phyloP scores from a whole-genome alignment of 2,113 vertebrate genomes.

The Myotis brandtii region DNA sequence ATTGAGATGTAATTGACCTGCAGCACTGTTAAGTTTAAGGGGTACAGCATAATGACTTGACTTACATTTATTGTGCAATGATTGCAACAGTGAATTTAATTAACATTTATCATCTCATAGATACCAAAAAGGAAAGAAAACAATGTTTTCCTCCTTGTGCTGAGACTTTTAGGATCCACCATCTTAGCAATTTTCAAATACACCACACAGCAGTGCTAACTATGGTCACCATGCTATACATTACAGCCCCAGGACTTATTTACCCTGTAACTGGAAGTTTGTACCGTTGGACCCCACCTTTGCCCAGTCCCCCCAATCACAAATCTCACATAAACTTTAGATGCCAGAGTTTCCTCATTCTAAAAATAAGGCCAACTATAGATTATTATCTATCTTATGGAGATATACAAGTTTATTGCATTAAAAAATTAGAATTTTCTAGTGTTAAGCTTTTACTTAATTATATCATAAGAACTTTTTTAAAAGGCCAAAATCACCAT shows the following conservation, averaged over 20 bases:
- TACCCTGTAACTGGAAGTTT: neutral
- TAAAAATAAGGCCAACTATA: neutral
- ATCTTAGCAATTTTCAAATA: neutral
- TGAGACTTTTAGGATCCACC: neutral
- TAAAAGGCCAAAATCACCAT: neutral
- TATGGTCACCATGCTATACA: neutral
- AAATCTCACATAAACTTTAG: too few relatives aligned
- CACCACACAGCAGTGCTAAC: neutral
- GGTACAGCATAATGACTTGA: neutral
- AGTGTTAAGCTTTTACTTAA: conserved; percentile 8
- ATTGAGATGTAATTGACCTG: neutral
- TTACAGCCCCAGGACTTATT: neutral
- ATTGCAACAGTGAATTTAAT: neutral
- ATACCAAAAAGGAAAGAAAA: neutral
- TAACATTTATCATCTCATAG: neutral
- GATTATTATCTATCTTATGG: neutral
- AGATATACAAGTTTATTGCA: neutral
- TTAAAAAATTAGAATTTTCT: conserved; percentile 18
- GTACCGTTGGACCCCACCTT: neutral
- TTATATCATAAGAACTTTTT: neutral
- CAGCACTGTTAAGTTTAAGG: neutral
- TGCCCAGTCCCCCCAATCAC: neutral
- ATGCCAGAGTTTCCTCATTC: neutral
- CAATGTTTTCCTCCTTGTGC: neutral
- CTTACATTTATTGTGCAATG: neutral